A percentile compares a stretch with the other conserved stretches of the same genome.
These are phyloP conservation scores for Orius laevigatus DNA, from an alignment of 1,140 invertebrate genomes.

Conservation along the genomic window DNA sequence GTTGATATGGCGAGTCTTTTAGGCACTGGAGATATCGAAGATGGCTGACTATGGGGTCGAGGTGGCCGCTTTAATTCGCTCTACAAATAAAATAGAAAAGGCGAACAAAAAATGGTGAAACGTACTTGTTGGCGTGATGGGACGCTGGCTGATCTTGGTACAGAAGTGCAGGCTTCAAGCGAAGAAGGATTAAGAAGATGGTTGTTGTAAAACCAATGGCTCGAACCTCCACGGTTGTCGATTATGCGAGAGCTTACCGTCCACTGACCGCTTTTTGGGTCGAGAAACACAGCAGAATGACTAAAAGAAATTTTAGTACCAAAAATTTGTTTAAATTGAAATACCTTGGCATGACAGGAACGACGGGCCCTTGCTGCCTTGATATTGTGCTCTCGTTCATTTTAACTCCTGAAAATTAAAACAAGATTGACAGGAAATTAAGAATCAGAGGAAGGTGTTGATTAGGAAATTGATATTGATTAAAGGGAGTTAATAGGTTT, in stretches of 20 bases:
- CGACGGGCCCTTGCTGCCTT: conserved; percentile 13
- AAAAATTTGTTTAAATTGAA: too few species aligned
- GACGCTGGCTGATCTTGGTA: conserved; percentile 20
- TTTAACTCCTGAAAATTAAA: conserved; percentile 19
- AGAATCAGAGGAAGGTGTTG: background rate
- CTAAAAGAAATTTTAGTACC: conserved; percentile 13
- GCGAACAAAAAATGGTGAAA: background rate
- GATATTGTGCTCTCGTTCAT: conserved; percentile 13
- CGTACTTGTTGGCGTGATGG: conserved; percentile 16
- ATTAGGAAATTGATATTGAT: too few species aligned
- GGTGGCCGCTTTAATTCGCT: background rate
- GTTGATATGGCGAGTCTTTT: conserved; percentile 4
- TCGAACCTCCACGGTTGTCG: background rate
- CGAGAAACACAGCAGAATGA: conserved; percentile 25
- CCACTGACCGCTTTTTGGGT: conserved; percentile 24
- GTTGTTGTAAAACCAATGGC: conserved; percentile 27
- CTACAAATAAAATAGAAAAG: too few species aligned
- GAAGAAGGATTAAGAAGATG: conserved; percentile 17
- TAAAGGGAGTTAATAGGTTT: background rate
- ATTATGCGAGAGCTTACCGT: conserved; percentile 21
- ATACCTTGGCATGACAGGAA: conserved; percentile 20
- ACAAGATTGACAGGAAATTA: background rate
- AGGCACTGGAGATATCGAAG: conserved; percentile 10
- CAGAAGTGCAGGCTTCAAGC: conserved; percentile 11
- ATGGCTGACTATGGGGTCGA: conserved; percentile 16